These are phyloP conservation scores for Microdon myrmicae DNA, from an alignment of 2,888 invertebrate species.

Conservation along the genomic window DNA sequence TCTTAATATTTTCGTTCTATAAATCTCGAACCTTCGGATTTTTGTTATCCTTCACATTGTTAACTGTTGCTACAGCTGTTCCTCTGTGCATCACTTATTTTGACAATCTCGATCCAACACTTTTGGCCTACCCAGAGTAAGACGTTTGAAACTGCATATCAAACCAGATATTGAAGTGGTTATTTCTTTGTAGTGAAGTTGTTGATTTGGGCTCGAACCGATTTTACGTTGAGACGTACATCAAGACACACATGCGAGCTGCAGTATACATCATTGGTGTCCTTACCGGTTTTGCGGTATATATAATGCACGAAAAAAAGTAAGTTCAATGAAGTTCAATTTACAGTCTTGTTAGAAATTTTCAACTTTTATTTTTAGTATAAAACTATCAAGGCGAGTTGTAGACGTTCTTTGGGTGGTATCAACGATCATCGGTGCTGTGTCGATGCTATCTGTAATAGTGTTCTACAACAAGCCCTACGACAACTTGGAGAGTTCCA, in stretches of 20 bases:
- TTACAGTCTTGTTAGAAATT: neutral
- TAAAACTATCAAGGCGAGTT: slow-evolving; percentile 63
- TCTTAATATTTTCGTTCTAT: slow-evolving; percentile 76
- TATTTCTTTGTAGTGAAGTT: slow-evolving; percentile 71
- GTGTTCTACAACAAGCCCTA: slow-evolving; percentile 74
- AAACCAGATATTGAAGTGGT: neutral
- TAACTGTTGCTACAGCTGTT: slow-evolving; percentile 68
- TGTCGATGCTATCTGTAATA: slow-evolving; percentile 73
- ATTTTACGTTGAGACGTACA: slow-evolving; percentile 74
- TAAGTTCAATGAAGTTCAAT: slow-evolving; percentile 57
- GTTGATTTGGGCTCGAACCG: slow-evolving; percentile 72
- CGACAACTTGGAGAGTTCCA: slow-evolving; percentile 71
- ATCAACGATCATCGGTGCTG: slow-evolving; percentile 66
- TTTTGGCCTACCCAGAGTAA: slow-evolving; percentile 77
- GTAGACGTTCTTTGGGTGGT: slow-evolving; percentile 60
- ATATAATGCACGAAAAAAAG: slow-evolving; percentile 73
- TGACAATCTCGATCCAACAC: slow-evolving; percentile 74
- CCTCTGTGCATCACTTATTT: slow-evolving; percentile 72
- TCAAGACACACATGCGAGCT: slow-evolving; percentile 81
- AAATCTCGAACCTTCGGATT: slow-evolving; percentile 72
- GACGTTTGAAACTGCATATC: slow-evolving; percentile 56
- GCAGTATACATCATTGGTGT: slow-evolving; percentile 77
- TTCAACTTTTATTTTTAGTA: slow-evolving; percentile 56
- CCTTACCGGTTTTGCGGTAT: slow-evolving; percentile 73
- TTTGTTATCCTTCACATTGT: slow-evolving; percentile 68